phyloP scores from a whole-genome alignment of 2,113 vertebrate species.

The Gopherus evgoodei region DNA sequence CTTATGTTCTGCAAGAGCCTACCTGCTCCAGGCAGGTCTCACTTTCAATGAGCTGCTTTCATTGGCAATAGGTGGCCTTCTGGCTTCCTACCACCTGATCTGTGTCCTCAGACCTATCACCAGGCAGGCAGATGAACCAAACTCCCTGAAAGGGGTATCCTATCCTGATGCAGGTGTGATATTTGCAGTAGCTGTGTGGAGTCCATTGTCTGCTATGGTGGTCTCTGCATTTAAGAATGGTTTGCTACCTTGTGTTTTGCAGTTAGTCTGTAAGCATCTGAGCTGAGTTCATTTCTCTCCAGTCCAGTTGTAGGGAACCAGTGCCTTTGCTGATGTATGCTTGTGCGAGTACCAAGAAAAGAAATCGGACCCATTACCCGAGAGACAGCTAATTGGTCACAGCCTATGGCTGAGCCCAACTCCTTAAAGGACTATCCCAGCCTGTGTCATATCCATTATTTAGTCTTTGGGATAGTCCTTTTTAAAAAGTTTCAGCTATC shows the following conservation, averaged over 20 bases:
- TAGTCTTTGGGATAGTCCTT: background rate
- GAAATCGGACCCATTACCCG: background rate
- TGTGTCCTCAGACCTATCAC: background rate
- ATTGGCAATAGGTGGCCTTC: background rate
- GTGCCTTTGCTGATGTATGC: background rate
- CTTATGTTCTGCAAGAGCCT: background rate
- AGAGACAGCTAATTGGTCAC: background rate
- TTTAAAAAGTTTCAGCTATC: background rate
- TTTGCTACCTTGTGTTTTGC: background rate
- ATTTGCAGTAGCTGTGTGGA: background rate
- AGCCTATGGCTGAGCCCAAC: background rate
- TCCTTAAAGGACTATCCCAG: background rate
- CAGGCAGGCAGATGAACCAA: background rate
- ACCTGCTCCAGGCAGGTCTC: rapidly evolving
- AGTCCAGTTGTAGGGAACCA: background rate
- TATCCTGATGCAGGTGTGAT: background rate
- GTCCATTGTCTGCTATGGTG: rapidly evolving
- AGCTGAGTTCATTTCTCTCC: background rate
- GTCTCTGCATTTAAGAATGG: background rate
- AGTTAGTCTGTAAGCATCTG: background rate
- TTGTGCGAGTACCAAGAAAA: background rate
- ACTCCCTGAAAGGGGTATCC: background rate
- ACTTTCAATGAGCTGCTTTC: background rate
- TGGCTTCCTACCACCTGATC: background rate
- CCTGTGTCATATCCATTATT: background rate